These are phyloP conservation scores for Euplexia lucipara DNA, from an alignment of 2,888 invertebrate species.

Conservation along the genomic window DNA sequence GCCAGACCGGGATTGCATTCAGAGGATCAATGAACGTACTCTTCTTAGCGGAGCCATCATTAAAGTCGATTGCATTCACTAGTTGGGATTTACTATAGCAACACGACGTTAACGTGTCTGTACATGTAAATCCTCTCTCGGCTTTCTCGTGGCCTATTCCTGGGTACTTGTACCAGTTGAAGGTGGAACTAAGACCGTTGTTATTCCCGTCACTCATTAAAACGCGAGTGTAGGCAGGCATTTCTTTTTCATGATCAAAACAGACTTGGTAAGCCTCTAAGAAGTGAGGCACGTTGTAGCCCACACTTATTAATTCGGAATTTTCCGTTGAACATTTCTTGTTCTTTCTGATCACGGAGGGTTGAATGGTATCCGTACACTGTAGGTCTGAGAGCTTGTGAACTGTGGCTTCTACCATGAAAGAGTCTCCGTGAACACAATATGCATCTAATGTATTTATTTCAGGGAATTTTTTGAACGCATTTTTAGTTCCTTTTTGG, in stretches of 20 bases:
- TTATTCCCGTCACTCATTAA: constrained; percentile 29
- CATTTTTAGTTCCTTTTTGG: constrained; percentile 34
- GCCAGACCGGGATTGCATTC: constrained; percentile 61
- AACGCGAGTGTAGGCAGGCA: constrained; percentile 54
- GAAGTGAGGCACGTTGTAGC: constrained; percentile 51
- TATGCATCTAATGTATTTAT: constrained; percentile 37
- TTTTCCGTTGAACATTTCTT: constrained; percentile 47
- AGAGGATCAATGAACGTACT: constrained; percentile 63
- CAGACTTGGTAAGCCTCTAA: constrained; percentile 63
- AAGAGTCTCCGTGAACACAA: constrained; percentile 57
- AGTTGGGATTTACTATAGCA: constrained; percentile 65
- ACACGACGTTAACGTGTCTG: constrained; percentile 27
- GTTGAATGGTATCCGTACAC: constrained; percentile 48
- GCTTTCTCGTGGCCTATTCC: constrained; percentile 23
- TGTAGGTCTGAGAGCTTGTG: constrained; percentile 56
- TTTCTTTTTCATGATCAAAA: constrained; percentile 44
- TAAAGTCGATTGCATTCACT: constrained; percentile 58
- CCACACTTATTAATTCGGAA: constrained; percentile 60
- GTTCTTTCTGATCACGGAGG: constrained; percentile 41
- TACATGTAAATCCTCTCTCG: constrained; percentile 47
- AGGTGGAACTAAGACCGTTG: neutral
- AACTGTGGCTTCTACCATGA: constrained; percentile 37
- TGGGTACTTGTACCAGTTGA: constrained; percentile 50
- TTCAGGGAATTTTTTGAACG: constrained; percentile 45
- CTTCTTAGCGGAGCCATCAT: constrained; percentile 53